Evolutionary conservation across 1,140 invertebrate genomes (phyloP).

Genomic region (Globodera rostochiensis): DNA sequence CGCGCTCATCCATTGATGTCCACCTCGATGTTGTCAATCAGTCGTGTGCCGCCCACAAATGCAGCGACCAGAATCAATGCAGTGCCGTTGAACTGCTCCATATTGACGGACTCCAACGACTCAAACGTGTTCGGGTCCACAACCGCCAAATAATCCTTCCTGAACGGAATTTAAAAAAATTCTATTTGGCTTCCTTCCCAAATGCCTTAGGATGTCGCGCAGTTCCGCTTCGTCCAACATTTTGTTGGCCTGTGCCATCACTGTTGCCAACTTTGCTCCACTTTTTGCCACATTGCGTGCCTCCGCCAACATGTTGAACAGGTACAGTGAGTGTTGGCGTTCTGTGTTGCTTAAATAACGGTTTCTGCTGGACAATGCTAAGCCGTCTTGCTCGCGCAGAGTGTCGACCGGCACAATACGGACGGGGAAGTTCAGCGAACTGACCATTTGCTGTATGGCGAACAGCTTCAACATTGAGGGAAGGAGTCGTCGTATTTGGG

Average conservation of each 20-base stretch:
- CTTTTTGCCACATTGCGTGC: constrained; percentile 7
- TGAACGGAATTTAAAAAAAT: constrained; percentile 2
- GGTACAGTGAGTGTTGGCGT: neutral
- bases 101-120: constrained; percentile 13
- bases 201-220: neutral
- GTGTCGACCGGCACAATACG: constrained; percentile 34
- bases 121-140: constrained; percentile 36
- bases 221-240: constrained; percentile 18
- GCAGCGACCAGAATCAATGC: constrained; percentile 31
- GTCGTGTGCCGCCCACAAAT: constrained; percentile 16
- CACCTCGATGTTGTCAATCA: constrained; percentile 36
- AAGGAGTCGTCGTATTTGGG: neutral
- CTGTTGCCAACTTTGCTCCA: neutral
- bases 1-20: neutral
- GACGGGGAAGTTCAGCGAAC: constrained; percentile 40
- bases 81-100: constrained; percentile 18
- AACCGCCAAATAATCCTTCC: constrained; percentile 34
- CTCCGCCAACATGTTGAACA: constrained; percentile 9
- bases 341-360: constrained; percentile 26
- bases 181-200: neutral
- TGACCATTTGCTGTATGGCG: constrained; percentile 34
- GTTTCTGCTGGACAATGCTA: constrained; percentile 43
- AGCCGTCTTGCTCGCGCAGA: constrained; percentile 33
- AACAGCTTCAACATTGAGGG: constrained; percentile 23
- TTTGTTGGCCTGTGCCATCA: neutral